These are phyloP conservation scores for Pollenia angustigena DNA, from an alignment of 2,888 invertebrate genomes.

Conservation along the genomic window DNA sequence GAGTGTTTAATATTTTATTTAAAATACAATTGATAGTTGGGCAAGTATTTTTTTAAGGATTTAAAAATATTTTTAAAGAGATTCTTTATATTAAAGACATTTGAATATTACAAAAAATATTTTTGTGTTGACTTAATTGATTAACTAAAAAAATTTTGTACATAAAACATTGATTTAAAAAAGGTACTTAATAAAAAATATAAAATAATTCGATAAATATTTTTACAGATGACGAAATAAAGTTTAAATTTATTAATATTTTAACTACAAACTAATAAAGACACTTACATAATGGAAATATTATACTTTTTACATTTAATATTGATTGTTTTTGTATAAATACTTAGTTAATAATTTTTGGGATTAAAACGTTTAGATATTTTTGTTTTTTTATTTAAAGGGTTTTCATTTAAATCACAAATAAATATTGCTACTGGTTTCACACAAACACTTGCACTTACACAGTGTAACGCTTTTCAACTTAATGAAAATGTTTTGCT, in stretches of 20 bases:
- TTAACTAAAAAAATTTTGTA: constrained; percentile 50
- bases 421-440: constrained; percentile 70
- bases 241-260: constrained; percentile 10
- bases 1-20: background rate
- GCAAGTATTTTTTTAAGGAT: constrained; percentile 33
- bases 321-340: constrained; percentile 57
- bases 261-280: constrained; percentile 27
- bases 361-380: constrained; percentile 59
- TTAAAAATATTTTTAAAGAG: constrained; percentile 11
- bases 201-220: constrained; percentile 51
- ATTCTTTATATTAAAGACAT: constrained; percentile 19
- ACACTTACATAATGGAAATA: constrained; percentile 29
- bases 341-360: constrained; percentile 71
- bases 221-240: constrained; percentile 54
- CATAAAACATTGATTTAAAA: constrained; percentile 61
- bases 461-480: constrained; percentile 26
- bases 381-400: constrained; percentile 28
- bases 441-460: constrained; percentile 29
- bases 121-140: constrained; percentile 20
- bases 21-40: background rate
- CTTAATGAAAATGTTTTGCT: background rate
- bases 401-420: constrained; percentile 66
- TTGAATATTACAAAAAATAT: constrained; percentile 10
- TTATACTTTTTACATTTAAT: constrained; percentile 49
- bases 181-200: constrained; percentile 61